Evolutionary conservation across 2,797 vertebrate genomes (phyloP), one percentile per base, ranked within the genome.

Genomic region (Tokudaia tokunoshimensis): DNA sequence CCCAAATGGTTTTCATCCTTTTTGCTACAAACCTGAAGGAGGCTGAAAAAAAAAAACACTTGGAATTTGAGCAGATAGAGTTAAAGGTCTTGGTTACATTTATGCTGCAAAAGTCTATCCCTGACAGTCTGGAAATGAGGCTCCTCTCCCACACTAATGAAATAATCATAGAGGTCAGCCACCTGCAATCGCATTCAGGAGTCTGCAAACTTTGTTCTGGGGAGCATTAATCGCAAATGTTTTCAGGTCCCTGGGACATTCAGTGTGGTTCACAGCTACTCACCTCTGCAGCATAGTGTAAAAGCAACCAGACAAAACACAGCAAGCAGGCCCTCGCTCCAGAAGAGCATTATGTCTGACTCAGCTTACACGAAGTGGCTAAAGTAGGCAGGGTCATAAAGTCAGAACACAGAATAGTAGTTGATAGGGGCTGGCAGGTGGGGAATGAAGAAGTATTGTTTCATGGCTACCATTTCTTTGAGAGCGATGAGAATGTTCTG

Each of bases 121-220:
- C 41, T 76, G 37, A 22, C 24, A 26, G 72, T 34, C 52, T 65
- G 65, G 83, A 94, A 89, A 83, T 65, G 76, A 90, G 70, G 29
- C 22, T 88, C 31, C 57, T 95, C 95, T 92, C 55, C 34, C n/a
- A 74, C 2, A 61, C 57, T 91, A 91, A 94, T 88, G 95, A 96
- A 95, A 95, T 92, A 91, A 97, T 90, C 96, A 92, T 24, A 57
- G 61, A 94, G 78, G 74, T 44, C 84, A 76, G 93, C 22, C 76
- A 55, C 47, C 14, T 44, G 29, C 13, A 19, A 12, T 34, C 41
- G 17, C 74, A 5, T 57, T 67, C 22, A 6, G 29, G 76, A 81
- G 76, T 75, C 94, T 84, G 72, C 76, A 95, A 47, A 86, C 63
- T 59, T 87, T 67, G 50, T 67, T 85, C 87, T 61, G 1, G 29